Percentiles rank a stretch among this genome's conserved stretches.
These are phyloP conservation scores for Zoroaster sp. DNA, from an alignment of 53 echinoderm and acorn worm species.

Conservation along the genomic window DNA sequence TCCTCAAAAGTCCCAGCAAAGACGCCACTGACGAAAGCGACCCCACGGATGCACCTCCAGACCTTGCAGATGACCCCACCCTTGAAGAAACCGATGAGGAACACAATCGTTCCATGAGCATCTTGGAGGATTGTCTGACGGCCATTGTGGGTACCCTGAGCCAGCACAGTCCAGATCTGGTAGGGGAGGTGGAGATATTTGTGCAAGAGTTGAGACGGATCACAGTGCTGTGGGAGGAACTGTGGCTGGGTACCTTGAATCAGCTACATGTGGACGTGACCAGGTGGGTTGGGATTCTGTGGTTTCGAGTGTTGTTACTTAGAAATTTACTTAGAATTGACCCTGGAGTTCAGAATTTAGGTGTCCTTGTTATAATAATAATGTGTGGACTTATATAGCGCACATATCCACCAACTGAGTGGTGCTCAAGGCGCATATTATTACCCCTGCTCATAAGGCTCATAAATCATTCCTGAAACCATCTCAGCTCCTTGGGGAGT, in stretches of 20 bases:
- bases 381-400: no score
- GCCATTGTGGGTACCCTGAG: slow-evolving; percentile 78
- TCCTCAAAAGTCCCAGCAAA: slow-evolving; percentile 72
- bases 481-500: no score
- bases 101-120: slow-evolving; percentile 82
- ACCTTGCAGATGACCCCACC: not conserved
- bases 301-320: no score
- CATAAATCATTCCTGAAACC: no score
- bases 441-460: no score
- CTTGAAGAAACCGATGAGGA: slow-evolving; percentile 67
- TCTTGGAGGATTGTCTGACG: slow-evolving; percentile 89
- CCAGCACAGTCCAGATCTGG: slow-evolving; percentile 80
- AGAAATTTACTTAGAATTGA: no score
- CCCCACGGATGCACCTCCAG: not conserved
- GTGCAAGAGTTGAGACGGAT: slow-evolving; percentile 90
- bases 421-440: no score
- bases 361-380: no score
- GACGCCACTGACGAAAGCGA: slow-evolving; percentile 24
- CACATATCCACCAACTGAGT: no score
- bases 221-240: slow-evolving; percentile 94
- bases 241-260: slow-evolving; percentile 95
- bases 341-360: no score
- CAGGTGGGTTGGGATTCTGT: no score
- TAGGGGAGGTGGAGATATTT: slow-evolving; percentile 73
- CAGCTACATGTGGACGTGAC: slow-evolving; percentile 91